A percentile compares a stretch with the other conserved stretches of the same genome.
Conservation (phyloP, 1,140 invertebrate species). For the Sesamia nonagrioides region DNA sequence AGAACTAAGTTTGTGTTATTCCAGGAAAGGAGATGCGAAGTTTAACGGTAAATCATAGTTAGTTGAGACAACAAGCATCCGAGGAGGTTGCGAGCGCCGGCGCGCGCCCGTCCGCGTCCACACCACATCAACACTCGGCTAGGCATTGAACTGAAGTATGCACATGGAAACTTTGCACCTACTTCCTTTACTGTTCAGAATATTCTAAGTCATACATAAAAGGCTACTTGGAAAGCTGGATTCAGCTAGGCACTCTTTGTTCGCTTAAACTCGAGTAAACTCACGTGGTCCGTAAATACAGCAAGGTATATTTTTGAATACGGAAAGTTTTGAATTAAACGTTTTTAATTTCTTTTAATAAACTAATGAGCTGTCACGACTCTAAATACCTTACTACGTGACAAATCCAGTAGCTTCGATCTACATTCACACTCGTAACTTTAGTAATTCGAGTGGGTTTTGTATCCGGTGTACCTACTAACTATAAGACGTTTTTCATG, state of each 20-base stretch:
- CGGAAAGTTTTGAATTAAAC: neutral
- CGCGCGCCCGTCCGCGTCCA: neutral
- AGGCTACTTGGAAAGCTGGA: conserved; percentile 34
- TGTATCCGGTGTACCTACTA: neutral
- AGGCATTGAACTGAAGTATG: conserved; percentile 33
- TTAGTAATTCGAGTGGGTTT: neutral
- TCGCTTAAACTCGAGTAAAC: conserved; percentile 27
- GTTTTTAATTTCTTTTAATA: too few species aligned
- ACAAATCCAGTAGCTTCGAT: neutral
- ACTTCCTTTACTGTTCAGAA: conserved; percentile 36
- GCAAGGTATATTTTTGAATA: neutral
- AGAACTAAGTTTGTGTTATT: conserved; percentile 52
- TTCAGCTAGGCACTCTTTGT: conserved; percentile 32
- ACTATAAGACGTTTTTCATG: neutral
- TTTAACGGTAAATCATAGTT: conserved; percentile 64
- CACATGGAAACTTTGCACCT: conserved; percentile 36
- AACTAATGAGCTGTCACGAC: too few species aligned
- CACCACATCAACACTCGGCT: conserved; percentile 31
- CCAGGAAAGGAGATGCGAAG: conserved; percentile 56
- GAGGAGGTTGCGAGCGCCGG: conserved; percentile 47
- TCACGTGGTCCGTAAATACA: conserved; percentile 25
- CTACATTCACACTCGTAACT: neutral
- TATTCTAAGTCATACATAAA: conserved; percentile 44
- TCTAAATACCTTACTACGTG: too few species aligned
- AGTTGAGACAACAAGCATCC: conserved; percentile 55